Evolutionary conservation across 2,888 invertebrate genomes (phyloP), one percentile per base, ranked within the genome.

Genomic region (Dicyrtomina minuta): DNA sequence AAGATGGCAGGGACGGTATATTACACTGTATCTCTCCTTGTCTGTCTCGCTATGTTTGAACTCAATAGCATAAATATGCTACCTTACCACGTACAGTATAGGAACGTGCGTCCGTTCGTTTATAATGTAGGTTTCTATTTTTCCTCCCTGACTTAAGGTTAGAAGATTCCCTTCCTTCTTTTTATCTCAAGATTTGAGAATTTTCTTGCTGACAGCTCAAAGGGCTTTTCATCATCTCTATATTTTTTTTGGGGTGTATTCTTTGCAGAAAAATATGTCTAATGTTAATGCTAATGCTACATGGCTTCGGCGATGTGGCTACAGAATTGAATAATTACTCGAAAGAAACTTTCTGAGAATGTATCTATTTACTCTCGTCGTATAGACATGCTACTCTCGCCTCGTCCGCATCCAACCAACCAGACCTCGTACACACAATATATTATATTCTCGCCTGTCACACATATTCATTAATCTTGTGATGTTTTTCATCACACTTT

Each of bases 161-260:
- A 20, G 33, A 13, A 33, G 33, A 8, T 33, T 33, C 1, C 12
- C 24, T 24, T 24, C 24, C 26, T 2, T 56, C 26, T 5, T 56
- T 20, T 33, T 33, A 33, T 33, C 33, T 33, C 33, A 33, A 33
- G 33, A 33, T 33, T 33, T 33, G 33, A 5, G 33, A 33, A 33
- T 33, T 33, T n/a, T 33, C 41, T n/a, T 17, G 12, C 5, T 59
- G 39, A 59, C 39, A 41, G 43, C 59, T 59, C 59, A 59, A 59
- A 43, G 39, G 59, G 55, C 26, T 6, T 26, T 55, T 55, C 26
- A 22, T 55, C 24, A 33, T 33, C 33, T n/a, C n/a, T n/a, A n/a
- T n/a, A n/a, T n/a, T n/a, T n/a, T n/a, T n/a, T 13, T 12, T 46
- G 15, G 4, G 15, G 3, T 46, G 4, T 46, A 15, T 17, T 46